Evolutionary conservation across 1,140 invertebrate genomes (phyloP).

Genomic region (Cherax destructor): DNA sequence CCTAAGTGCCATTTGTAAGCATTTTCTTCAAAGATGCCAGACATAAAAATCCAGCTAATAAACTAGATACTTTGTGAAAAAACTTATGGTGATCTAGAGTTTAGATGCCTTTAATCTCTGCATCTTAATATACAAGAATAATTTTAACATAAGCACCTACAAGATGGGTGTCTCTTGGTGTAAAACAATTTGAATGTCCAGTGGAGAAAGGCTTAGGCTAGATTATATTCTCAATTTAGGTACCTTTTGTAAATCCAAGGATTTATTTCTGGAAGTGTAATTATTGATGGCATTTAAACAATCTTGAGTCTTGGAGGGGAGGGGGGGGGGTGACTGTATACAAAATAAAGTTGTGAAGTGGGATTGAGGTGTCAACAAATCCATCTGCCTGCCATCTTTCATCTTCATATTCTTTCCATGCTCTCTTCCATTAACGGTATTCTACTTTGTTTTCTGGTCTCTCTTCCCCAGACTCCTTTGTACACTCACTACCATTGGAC

Average conservation of each 20-base stretch:
- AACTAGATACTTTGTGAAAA: neutral
- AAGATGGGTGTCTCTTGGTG: neutral
- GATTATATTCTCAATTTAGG: neutral
- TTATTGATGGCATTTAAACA: neutral
- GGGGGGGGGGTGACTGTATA: neutral
- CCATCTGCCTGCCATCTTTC: slow-evolving; percentile 25
- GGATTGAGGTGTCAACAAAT: slow-evolving; percentile 6
- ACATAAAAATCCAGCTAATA: neutral
- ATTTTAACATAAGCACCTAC: neutral
- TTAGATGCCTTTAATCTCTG: neutral
- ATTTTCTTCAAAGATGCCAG: neutral
- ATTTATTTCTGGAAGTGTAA: neutral
- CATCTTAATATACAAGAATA: neutral
- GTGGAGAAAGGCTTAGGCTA: neutral
- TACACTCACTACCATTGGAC: slow-evolving; percentile 46
- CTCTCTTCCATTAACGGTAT: slow-evolving; percentile 4
- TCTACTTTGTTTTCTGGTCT: slow-evolving; percentile 45
- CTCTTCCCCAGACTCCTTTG: slow-evolving; percentile 40
- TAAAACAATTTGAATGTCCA: neutral
- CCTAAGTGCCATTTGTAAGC: neutral
- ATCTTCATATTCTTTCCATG: slow-evolving; percentile 16
- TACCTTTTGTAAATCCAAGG: neutral
- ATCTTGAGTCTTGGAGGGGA: neutral
- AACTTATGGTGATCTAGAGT: neutral
- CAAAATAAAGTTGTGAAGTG: neutral